Evolutionary conservation across 53 echinoderm and acorn worm species (phyloP), one percentile per base, ranked within the genome.

Genomic region (Apostichopus leukothele): DNA sequence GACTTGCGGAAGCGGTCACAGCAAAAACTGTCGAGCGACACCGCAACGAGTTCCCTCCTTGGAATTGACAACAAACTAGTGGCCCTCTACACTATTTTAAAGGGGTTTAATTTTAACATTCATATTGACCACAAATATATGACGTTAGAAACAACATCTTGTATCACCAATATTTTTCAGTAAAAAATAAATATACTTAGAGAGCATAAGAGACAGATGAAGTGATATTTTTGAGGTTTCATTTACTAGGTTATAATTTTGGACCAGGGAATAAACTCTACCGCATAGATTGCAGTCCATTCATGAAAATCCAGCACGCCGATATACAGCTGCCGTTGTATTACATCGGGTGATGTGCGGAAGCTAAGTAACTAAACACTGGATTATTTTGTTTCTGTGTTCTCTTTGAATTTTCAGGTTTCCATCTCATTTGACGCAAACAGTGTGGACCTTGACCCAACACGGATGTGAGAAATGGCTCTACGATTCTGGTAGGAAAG

Each of bases 361-460:
- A 19, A 71, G 20, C 18, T 71, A 71, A 71, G 16, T 19, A 71
- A 16, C 20, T 18, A 71, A 71, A 71, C 71, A 71, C 6, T 18
- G 71, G 71, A 71, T 71, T 51, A 50, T 54, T 54, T 54, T 81
- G 19, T 22, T 81, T 21, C 18, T 71, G 71, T 71, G 71, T 71
- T 81, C 59, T 60, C 81, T 81, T 81, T 81, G 21, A 54, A 81
- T 8, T 81, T 81, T 23, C 81, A 81, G 81, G 81, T n/a, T 71
- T 81, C 81, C 81, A 81, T 54, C 81, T 81, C 71, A 59, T 81
- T 81, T 54, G 20, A 54, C 51, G 81, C 55, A 81, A 81, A 81
- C 71, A 81, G 59, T 81, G 54, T 59, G 59, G 81, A 81, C 81
- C 81, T 81, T 81, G 81, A 81, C 81, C 81, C 81, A 55, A 59